Percentiles rank a stretch among this genome's conserved stretches.
Evolutionary conservation across 2,888 invertebrate species (phyloP).

Genomic region (Idaea aversata): DNA sequence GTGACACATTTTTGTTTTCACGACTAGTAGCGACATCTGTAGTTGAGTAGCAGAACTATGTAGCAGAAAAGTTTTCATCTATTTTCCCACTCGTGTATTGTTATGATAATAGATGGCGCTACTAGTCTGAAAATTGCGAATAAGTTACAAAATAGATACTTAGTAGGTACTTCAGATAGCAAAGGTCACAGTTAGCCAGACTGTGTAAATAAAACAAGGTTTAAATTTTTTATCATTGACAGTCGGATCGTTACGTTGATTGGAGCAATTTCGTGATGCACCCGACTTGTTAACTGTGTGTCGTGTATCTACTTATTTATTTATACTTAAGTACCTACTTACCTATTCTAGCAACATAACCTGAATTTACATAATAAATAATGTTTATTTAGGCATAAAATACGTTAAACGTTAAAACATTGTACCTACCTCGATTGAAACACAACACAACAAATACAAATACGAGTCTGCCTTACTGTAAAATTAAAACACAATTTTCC

Average conservation of each 20-base stretch:
- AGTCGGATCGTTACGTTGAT: neutral
- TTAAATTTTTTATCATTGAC: neutral
- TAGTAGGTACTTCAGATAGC: too few species aligned
- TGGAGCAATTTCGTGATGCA: neutral
- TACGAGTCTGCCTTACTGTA: too few species aligned
- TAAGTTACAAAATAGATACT: neutral
- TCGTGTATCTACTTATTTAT: too few species aligned
- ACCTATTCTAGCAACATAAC: neutral
- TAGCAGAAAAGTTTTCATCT: neutral
- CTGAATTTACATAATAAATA: too few species aligned
- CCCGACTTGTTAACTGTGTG: neutral
- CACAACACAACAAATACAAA: too few species aligned
- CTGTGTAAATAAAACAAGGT: too few species aligned
- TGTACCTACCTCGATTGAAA: too few species aligned
- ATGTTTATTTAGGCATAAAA: too few species aligned
- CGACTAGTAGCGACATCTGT: slow-evolving; percentile 55
- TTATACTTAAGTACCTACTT: neutral
- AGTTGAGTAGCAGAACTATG: slow-evolving; percentile 15
- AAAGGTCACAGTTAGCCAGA: too few species aligned
- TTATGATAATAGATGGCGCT: neutral
- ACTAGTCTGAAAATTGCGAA: neutral
- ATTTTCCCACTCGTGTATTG: slow-evolving; percentile 9
- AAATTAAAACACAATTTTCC: too few species aligned
- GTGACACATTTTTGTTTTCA: slow-evolving; percentile 55
- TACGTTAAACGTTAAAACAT: too few species aligned